These are phyloP conservation scores for Caenorhabditis parvicauda DNA, from an alignment of 2,888 invertebrate genomes.

Conservation along the genomic window DNA sequence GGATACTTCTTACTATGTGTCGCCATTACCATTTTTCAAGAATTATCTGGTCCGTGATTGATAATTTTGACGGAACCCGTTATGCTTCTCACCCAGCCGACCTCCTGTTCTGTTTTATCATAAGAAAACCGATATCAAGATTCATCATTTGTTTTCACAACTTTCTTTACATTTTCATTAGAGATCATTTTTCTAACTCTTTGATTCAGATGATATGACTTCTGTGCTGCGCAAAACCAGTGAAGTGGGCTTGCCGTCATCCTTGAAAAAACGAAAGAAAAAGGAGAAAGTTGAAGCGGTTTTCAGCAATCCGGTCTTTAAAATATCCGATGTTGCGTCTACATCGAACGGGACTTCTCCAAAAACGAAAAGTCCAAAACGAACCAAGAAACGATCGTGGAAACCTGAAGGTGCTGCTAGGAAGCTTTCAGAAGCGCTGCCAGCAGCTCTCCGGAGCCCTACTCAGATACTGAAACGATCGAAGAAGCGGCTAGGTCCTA, in stretches of 20 bases:
- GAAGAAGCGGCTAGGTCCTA: constrained; percentile 54
- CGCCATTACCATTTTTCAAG: too few species aligned
- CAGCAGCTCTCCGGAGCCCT: constrained; percentile 42
- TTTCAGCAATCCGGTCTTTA: constrained; percentile 24
- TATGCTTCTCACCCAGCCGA: too few species aligned
- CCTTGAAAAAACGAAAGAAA: constrained; percentile 21
- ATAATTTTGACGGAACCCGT: too few species aligned
- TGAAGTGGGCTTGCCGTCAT: constrained; percentile 15
- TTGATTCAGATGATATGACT: constrained; percentile 8
- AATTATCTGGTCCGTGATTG: too few species aligned
- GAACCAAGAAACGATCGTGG: constrained; percentile 27
- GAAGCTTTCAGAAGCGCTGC: constrained; percentile 36
- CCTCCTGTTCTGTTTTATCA: too few species aligned
- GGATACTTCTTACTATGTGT: too few species aligned
- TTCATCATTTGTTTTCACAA: neutral
- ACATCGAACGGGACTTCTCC: constrained; percentile 9
- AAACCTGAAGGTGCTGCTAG: constrained; percentile 32
- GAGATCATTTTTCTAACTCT: neutral
- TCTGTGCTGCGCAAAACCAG: constrained; percentile 30
- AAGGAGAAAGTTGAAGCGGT: constrained; percentile 30
- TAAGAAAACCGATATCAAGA: too few species aligned
- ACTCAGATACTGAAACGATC: constrained; percentile 34
- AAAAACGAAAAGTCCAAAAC: constrained; percentile 11
- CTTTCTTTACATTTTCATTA: neutral
- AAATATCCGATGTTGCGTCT: constrained; percentile 15